Evolutionary conservation across 2,113 vertebrate species (phyloP), one percentile per base, ranked within the genome.

Genomic region (Proteles cristata): DNA sequence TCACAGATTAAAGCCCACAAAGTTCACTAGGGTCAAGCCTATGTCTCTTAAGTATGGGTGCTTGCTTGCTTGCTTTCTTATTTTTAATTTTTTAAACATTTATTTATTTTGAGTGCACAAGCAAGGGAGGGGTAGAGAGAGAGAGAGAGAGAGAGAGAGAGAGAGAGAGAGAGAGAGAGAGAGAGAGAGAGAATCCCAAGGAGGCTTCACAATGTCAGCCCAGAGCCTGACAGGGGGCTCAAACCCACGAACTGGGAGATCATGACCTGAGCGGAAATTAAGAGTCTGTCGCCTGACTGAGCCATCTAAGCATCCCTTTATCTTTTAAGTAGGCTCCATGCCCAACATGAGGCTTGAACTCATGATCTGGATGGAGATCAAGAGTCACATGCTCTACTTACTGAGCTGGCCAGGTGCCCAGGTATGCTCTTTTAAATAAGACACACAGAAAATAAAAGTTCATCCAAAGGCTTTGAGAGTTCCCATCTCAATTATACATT

Each of bases 401-500:
- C 35, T 73, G 23, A 43, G 35, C 71, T 1, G 39, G 71, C 21
- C 35, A 73, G 71, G 71, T 14, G 35, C 71, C 71, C 71, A 43
- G 12, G 10, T 43, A 25, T 65, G 63, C 26, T 65, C 43, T 88
- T 63, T 89, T 35, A 43, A 63, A 43, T 58, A 28, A 23, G 68
- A 58, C 25, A 79, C 77, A 84, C 1, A 89, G 43, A 88, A 91
- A 91, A 88, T 45, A 35, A 66, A 84, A 81, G 88, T 89, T 89
- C 48, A 89, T 53, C 33, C 39, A 88, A 94, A 96, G 71, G 28
- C 26, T 92, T 65, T 90, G 74, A 90, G 53, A 80, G 74, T 81
- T 86, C 31, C 69, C 50, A 69, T 90, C 21, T 35, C 43, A 90
- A 39, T 61, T 92, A 96, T 23, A 74, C 35, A 73, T 73, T 61